Evolutionary conservation across 2,888 invertebrate species (phyloP).

Genomic region (Machimus atricapillus): DNA sequence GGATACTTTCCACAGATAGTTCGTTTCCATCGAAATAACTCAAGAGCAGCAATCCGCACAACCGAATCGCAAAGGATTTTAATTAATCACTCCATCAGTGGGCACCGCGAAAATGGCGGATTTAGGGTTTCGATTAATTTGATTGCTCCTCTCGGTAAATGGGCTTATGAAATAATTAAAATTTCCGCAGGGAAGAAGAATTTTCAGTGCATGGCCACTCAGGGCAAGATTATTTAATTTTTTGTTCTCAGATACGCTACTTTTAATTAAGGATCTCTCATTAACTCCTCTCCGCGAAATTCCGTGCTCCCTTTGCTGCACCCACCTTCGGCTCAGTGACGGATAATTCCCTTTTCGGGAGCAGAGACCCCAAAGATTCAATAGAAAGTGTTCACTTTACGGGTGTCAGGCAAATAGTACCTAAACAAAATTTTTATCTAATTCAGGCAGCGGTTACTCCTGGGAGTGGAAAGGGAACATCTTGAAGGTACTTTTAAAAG

Average conservation of each 20-base stretch:
- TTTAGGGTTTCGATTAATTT: neutral
- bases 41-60: neutral
- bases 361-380: neutral
- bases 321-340: neutral
- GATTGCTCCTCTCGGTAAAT: neutral
- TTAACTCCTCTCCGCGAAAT: neutral
- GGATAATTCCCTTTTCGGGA: neutral
- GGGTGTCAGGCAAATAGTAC: neutral
- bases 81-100: neutral
- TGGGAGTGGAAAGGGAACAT: neutral
- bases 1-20: neutral
- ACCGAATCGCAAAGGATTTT: neutral
- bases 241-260: neutral
- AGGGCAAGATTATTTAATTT: slow-evolving; percentile 3
- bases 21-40: neutral
- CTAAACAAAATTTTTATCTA: slow-evolving; percentile 3
- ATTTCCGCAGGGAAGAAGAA: neutral
- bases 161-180: slow-evolving; percentile 25
- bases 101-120: neutral
- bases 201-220: neutral
- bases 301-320: neutral
- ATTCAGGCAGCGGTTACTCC: neutral
- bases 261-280: slow-evolving; percentile 15
- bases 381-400: slow-evolving; percentile 18
- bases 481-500: neutral